These are phyloP conservation scores for western clawed frog (Xenopus tropicalis) DNA, from an alignment of 2,113 vertebrate species.

Conservation along the genomic window DNA sequence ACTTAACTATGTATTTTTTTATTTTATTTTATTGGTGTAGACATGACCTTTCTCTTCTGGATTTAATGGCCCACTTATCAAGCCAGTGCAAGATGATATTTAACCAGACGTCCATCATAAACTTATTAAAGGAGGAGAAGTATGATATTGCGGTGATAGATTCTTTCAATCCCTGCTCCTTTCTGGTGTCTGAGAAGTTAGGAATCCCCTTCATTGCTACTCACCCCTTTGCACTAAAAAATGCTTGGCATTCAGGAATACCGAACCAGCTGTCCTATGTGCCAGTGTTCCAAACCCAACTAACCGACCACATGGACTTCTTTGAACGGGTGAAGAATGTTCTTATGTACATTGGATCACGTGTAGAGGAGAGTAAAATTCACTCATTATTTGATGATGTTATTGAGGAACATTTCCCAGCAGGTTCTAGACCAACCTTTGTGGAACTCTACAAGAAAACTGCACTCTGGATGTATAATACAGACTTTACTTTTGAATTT, in stretches of 20 bases:
- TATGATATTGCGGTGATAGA: constrained; percentile 54
- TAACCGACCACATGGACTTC: constrained; percentile 59
- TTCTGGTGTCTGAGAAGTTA: constrained; percentile 54
- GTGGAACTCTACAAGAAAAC: constrained; percentile 57
- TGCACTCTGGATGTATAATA: constrained; percentile 68
- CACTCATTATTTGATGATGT: constrained; percentile 48
- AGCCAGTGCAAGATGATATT: constrained; percentile 57
- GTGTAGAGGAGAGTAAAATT: constrained; percentile 38
- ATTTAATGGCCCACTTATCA: constrained; percentile 46
- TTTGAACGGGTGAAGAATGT: constrained; percentile 58
- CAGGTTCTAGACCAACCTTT: constrained; percentile 48
- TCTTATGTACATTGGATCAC: constrained; percentile 48
- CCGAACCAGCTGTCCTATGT: constrained; percentile 54
- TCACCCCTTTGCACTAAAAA: constrained; percentile 34
- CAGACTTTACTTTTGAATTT: constrained; percentile 68
- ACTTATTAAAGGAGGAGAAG: constrained; percentile 52
- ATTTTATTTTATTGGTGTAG: constrained; percentile 43
- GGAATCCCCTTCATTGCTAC: constrained; percentile 51
- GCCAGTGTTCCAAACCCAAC: constrained; percentile 47
- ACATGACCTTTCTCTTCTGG: constrained; percentile 43
- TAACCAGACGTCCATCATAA: constrained; percentile 49
- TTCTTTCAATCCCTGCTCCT: constrained; percentile 62
- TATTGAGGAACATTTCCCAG: constrained; percentile 58
- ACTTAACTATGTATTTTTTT: too few species aligned
- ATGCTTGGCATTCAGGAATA: constrained; percentile 40